Evolutionary conservation across 2,888 invertebrate genomes (phyloP).

Genomic region (Nephrocerus scutellatus): DNA sequence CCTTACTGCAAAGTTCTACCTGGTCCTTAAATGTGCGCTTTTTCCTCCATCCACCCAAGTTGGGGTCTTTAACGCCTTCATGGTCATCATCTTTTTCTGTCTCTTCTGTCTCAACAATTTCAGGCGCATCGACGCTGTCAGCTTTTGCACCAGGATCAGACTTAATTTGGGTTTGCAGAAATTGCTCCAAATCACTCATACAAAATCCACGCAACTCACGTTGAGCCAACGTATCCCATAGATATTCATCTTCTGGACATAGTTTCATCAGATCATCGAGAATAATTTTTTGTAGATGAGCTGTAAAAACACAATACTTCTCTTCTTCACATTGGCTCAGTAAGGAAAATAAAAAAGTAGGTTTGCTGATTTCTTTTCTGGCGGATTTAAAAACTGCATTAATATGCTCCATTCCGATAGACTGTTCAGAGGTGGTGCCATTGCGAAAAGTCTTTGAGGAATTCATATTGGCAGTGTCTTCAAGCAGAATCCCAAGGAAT

Average conservation of each 20-base stretch:
- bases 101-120: too few relatives aligned
- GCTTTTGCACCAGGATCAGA: too few relatives aligned
- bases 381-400: constrained; percentile 58
- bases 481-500: constrained; percentile 52
- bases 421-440: constrained; percentile 35
- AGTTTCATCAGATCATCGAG: constrained; percentile 50
- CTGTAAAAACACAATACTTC: constrained; percentile 53
- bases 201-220: constrained; percentile 52
- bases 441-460: constrained; percentile 46
- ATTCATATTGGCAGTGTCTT: constrained; percentile 32
- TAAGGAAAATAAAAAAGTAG: constrained; percentile 55
- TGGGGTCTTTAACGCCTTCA: too few relatives aligned
- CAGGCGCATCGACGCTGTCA: too few relatives aligned
- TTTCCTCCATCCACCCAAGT: constrained; percentile 23
- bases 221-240: constrained; percentile 57
- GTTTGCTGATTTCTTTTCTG: constrained; percentile 51
- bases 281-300: constrained; percentile 52
- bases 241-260: constrained; percentile 50
- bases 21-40: constrained; percentile 43
- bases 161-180: too few relatives aligned
- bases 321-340: constrained; percentile 49
- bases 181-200: constrained; percentile 33
- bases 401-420: constrained; percentile 51
- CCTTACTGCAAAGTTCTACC: constrained; percentile 48
- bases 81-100: too few relatives aligned